phyloP scores from a whole-genome alignment of 1,140 invertebrate genomes.

The Euwallacea similis region DNA sequence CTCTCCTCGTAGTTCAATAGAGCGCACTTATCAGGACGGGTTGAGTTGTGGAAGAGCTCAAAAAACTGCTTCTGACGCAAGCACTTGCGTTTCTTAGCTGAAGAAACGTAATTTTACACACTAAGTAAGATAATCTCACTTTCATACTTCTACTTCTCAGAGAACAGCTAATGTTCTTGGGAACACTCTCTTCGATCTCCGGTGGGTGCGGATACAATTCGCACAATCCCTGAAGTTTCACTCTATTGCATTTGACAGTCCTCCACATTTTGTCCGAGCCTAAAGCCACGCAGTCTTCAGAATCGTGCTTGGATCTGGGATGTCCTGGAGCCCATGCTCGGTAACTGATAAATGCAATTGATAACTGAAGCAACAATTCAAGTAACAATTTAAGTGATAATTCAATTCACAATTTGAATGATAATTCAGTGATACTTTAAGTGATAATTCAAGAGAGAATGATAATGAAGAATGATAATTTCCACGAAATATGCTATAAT shows the following conservation, averaged over 20 bases:
- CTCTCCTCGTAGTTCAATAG: too few relatives aligned
- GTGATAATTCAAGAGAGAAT: background rate
- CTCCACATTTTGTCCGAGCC: conserved; percentile 60
- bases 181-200: background rate
- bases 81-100: too few relatives aligned
- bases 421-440: background rate
- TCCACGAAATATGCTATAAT: background rate
- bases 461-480: background rate
- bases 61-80: too few relatives aligned
- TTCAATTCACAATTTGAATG: background rate
- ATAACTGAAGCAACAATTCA: background rate
- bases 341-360: conserved; percentile 10
- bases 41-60: too few relatives aligned
- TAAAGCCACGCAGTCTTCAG: conserved; percentile 62
- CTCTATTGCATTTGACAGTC: conserved; percentile 56
- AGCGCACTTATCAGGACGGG: too few relatives aligned
- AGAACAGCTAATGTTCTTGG: conserved; percentile 11
- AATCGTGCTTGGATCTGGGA: conserved; percentile 54
- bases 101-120: too few relatives aligned
- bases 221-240: conserved; percentile 60
- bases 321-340: conserved; percentile 67
- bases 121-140: too few relatives aligned
- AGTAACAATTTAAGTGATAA: background rate
- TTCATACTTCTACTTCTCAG: too few relatives aligned
- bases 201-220: conserved; percentile 58